Conservation (phyloP, 2,888 invertebrate genomes). For the Scaptomyza parva region DNA sequence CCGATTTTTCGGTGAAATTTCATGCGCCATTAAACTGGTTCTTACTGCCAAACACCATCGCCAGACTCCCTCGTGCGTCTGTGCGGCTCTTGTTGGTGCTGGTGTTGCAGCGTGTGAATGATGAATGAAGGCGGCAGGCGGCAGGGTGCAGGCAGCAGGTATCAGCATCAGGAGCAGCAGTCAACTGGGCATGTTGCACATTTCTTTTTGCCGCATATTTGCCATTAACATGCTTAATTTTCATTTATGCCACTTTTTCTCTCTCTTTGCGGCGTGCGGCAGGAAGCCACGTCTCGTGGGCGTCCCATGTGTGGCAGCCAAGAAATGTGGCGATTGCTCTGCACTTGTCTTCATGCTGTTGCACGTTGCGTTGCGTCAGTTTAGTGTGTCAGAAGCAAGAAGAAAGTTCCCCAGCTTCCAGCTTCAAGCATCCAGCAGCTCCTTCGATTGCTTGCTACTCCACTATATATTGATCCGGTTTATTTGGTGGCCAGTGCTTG, state of each 20-base stretch:
- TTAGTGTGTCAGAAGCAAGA: conserved; percentile 81
- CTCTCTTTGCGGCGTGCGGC: conserved; percentile 16
- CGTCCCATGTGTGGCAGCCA: conserved; percentile 51
- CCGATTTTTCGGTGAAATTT: conserved; percentile 75
- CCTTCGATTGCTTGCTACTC: conserved; percentile 16
- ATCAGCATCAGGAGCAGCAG: background rate
- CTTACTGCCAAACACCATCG: conserved; percentile 44
- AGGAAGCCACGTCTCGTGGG: conserved; percentile 73
- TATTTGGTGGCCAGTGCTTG: conserved; percentile 23
- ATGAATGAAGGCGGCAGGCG: conserved; percentile 36
- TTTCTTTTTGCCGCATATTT: conserved; percentile 22
- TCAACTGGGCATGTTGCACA: conserved; percentile 2
- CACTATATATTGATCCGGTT: conserved; percentile 71
- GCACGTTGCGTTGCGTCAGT: conserved; percentile 81
- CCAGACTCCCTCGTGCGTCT: conserved; percentile 1
- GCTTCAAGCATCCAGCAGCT: conserved; percentile 8
- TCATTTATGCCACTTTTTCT: conserved; percentile 70
- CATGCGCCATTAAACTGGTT: conserved; percentile 82
- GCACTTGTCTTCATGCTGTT: conserved; percentile 73
- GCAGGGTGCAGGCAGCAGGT: too few species aligned
- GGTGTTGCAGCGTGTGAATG: conserved; percentile 66
- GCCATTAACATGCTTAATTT: conserved; percentile 74
- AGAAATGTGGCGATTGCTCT: conserved; percentile 40
- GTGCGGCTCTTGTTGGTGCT: too few species aligned
- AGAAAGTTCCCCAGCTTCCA: conserved; percentile 70